These are phyloP conservation scores for Malurus melanocephalus DNA, from an alignment of 2,113 vertebrate species.

Conservation along the genomic window DNA sequence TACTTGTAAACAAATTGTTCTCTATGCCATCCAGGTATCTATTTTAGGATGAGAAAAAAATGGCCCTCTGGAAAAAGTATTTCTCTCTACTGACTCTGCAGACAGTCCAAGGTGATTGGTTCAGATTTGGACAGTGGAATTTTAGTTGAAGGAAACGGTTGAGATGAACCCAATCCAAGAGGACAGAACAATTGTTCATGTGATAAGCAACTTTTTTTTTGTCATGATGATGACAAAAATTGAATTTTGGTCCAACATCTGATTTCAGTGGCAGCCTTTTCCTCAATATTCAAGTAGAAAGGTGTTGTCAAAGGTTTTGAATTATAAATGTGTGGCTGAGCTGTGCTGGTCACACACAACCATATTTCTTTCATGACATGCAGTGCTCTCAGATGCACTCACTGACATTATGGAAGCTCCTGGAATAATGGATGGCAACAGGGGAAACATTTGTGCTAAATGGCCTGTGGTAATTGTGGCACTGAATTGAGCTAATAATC, in stretches of 20 bases:
- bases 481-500: constrained; percentile 30
- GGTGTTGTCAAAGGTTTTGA: not conserved
- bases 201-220: not conserved
- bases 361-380: not conserved
- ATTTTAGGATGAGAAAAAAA: not conserved
- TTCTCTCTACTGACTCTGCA: not conserved
- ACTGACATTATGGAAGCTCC: not conserved
- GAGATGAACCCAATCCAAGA: not conserved
- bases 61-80: not conserved
- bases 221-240: not conserved
- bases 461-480: constrained; percentile 28
- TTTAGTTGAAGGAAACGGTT: not conserved
- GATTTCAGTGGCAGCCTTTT: not conserved
- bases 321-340: not conserved
- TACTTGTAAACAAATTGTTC: not conserved
- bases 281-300: not conserved
- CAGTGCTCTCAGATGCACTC: not conserved
- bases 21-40: not conserved
- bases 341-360: not conserved
- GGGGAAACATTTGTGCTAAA: constrained; percentile 41
- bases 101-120: not conserved
- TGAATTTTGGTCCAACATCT: not conserved
- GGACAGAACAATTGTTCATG: not conserved
- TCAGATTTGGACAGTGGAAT: not conserved
- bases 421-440: constrained; percentile 10